phyloP scores from a whole-genome alignment of 2,113 vertebrate genomes.

The Triplophysa dalaica region DNA sequence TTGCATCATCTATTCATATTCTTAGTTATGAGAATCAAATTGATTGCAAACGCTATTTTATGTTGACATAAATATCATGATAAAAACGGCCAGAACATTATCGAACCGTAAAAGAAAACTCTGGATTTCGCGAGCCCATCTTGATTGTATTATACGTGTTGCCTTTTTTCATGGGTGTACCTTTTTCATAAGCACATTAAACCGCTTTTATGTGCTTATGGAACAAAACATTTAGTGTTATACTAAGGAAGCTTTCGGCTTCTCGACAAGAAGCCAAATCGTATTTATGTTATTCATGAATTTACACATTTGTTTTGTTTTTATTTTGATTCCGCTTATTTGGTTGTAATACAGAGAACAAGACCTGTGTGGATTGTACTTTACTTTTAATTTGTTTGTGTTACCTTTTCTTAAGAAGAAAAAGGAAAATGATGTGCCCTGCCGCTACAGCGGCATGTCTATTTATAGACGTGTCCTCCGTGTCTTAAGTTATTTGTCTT shows the following conservation, averaged over 20 bases:
- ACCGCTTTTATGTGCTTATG: neutral
- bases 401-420: neutral
- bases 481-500: conserved; percentile 54
- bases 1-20: neutral
- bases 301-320: neutral
- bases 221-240: neutral
- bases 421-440: conserved; percentile 3
- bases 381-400: neutral
- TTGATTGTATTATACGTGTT: conserved; percentile 9
- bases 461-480: conserved; percentile 52
- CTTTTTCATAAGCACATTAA: neutral
- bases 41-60: neutral
- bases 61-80: conserved; percentile 22
- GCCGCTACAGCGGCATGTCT: conserved; percentile 6
- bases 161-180: neutral
- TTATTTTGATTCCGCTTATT: neutral
- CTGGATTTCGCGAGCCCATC: neutral
- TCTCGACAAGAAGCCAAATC: neutral
- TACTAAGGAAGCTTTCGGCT: neutral
- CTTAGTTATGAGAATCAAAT: neutral
- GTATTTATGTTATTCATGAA: neutral
- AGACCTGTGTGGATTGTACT: neutral
- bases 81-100: too few relatives aligned
- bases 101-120: neutral
- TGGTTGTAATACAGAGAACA: neutral